phyloP scores from a whole-genome alignment of 2,888 invertebrate species.

The Gnatocerus cornutus region DNA sequence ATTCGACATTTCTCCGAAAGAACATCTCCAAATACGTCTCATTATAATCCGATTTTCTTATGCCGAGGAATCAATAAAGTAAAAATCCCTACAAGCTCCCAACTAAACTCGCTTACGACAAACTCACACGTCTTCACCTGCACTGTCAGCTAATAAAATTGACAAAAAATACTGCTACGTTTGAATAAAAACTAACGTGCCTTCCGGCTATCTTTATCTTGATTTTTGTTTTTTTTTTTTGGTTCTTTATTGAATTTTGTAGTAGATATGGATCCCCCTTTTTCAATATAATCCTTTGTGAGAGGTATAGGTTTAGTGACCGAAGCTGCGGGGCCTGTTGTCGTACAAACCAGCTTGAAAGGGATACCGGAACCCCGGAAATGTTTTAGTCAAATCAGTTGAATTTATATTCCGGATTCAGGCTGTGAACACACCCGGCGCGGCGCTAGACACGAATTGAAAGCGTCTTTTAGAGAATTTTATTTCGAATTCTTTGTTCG shows the following conservation, averaged over 20 bases:
- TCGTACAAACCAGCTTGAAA: slow-evolving; percentile 13
- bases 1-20: not conserved
- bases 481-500: slow-evolving; percentile 10
- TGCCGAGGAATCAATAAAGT: not conserved
- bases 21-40: not conserved
- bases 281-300: slow-evolving; percentile 22
- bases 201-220: not conserved
- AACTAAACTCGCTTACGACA: too few species aligned
- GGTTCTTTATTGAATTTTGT: slow-evolving; percentile 27
- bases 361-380: slow-evolving; percentile 37
- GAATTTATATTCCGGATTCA: slow-evolving; percentile 53
- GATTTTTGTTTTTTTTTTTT: slow-evolving; percentile 6
- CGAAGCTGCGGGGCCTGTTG: slow-evolving; percentile 16
- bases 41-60: slow-evolving; percentile 5
- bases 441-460: slow-evolving; percentile 11
- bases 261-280: slow-evolving; percentile 19
- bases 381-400: slow-evolving; percentile 56
- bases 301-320: slow-evolving; percentile 18
- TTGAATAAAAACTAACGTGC: not conserved
- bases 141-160: not conserved
- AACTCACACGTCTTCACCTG: not conserved
- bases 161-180: slow-evolving; percentile 4
- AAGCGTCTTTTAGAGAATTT: not conserved
- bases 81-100: too few species aligned
- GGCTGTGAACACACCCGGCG: slow-evolving; percentile 8